phyloP scores from a whole-genome alignment of 2,797 vertebrate genomes.

The Melanotaenia boesemani region DNA sequence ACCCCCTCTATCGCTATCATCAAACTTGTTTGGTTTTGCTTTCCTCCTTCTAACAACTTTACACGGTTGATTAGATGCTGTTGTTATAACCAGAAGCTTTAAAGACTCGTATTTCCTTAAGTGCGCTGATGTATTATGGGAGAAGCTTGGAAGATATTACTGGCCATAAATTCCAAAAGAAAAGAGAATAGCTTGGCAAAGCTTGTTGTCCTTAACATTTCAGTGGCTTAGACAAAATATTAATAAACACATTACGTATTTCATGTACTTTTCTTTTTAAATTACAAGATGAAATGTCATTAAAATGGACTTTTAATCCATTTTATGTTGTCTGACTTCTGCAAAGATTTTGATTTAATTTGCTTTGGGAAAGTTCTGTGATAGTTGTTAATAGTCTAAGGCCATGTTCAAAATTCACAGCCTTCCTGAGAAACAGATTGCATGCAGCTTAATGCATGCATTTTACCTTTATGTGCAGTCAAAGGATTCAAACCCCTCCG shows the following conservation, averaged over 20 bases:
- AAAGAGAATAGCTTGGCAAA: neutral
- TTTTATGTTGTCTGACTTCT: neutral
- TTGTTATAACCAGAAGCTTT: neutral
- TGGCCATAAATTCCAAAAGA: neutral
- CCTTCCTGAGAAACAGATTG: slow-evolving; percentile 3
- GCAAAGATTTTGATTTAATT: neutral
- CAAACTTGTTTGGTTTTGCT: slow-evolving; percentile 10
- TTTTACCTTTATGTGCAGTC: slow-evolving; percentile 10
- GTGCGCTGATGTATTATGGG: neutral
- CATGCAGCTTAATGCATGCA: neutral
- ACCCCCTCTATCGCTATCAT: neutral
- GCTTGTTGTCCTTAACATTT: slow-evolving; percentile 8
- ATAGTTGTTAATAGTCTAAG: neutral
- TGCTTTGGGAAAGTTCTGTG: neutral
- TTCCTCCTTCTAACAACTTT: slow-evolving; percentile 16
- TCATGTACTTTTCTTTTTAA: neutral
- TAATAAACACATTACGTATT: neutral
- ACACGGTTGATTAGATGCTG: slow-evolving; percentile 27
- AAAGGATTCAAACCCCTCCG: slow-evolving; percentile 22
- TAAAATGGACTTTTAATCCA: neutral
- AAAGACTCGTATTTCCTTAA: neutral
- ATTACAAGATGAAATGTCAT: neutral
- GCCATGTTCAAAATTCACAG: neutral
- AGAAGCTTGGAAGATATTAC: slow-evolving; percentile 1
- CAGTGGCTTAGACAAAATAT: neutral